These are phyloP conservation scores for Camelus dromedarius DNA, from an alignment of 2,113 vertebrate species.

Conservation along the genomic window DNA sequence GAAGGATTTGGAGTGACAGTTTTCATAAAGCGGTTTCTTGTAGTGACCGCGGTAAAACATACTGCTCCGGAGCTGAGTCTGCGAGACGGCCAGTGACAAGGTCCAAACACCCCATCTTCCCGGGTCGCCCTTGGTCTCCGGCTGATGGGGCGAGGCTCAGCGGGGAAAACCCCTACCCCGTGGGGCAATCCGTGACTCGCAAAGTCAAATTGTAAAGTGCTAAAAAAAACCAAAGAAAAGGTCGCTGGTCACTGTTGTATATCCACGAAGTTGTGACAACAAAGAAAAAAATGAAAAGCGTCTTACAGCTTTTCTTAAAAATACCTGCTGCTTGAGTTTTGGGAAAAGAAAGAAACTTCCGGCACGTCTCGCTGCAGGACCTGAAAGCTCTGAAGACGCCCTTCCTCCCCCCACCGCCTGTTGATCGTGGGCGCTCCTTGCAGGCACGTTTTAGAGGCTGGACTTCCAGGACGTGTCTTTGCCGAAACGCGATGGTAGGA, in stretches of 20 bases:
- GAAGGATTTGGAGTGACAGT: background rate
- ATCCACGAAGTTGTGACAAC: background rate
- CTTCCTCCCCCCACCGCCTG: accelerated
- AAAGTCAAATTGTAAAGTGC: background rate
- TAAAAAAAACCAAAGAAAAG: background rate
- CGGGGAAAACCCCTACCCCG: accelerated
- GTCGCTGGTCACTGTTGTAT: too few species aligned
- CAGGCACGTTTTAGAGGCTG: background rate
- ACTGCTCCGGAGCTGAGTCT: accelerated
- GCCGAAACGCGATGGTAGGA: background rate
- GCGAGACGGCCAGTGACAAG: accelerated
- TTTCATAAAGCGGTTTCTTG: background rate
- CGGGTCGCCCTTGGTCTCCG: background rate
- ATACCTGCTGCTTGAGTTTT: background rate
- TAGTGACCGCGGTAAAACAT: background rate
- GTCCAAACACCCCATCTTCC: accelerated
- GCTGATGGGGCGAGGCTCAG: background rate
- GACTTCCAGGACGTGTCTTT: too few species aligned
- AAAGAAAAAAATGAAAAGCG: accelerated
- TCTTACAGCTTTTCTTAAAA: background rate
- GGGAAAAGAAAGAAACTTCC: background rate
- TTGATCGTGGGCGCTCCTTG: background rate
- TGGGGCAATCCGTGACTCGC: background rate
- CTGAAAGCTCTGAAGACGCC: background rate
- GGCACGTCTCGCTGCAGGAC: background rate